Conservation (phyloP, 1,140 invertebrate genomes). For the Drosophila repleta region DNA sequence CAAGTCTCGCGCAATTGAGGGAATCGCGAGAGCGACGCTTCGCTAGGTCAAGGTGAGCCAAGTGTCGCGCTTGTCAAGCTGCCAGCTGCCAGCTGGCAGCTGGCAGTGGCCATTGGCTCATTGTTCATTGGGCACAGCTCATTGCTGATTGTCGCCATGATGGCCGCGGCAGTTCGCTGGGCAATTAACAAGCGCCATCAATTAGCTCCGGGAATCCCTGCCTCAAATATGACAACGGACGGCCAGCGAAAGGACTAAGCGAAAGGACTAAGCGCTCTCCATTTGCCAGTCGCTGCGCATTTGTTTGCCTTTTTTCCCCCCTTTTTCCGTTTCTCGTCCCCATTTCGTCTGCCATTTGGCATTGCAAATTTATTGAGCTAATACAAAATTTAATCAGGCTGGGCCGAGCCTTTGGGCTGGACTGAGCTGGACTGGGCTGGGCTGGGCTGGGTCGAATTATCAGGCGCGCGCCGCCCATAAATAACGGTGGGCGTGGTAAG, state of each 20-base stretch:
- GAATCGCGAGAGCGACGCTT: not conserved
- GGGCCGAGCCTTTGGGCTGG: constrained; percentile 35
- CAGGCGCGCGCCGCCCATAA: constrained; percentile 70
- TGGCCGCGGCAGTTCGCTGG: constrained; percentile 17
- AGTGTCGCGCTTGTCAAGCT: too few relatives aligned
- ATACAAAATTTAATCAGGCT: constrained; percentile 79
- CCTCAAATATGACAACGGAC: constrained; percentile 63
- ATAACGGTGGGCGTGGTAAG: constrained; percentile 45
- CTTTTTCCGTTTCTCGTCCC: constrained; percentile 1
- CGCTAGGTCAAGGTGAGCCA: too few relatives aligned
- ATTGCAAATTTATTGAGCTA: constrained; percentile 75
- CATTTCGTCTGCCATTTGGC: constrained; percentile 32
- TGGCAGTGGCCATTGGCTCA: too few relatives aligned
- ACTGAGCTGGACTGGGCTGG: constrained; percentile 23
- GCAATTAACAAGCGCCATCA: constrained; percentile 73
- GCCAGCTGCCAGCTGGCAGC: not conserved
- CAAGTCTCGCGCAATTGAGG: not conserved
- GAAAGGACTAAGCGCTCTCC: constrained; percentile 66
- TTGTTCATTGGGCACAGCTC: too few relatives aligned
- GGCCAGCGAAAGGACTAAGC: not conserved
- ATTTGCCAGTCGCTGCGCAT: constrained; percentile 70
- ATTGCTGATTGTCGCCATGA: constrained; percentile 4
- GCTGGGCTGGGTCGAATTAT: constrained; percentile 56
- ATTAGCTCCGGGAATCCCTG: constrained; percentile 46
- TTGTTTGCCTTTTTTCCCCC: constrained; percentile 26